Base-by-base conservation (phyloP, 2,888 invertebrate species). In the Phania funesta region DNA sequence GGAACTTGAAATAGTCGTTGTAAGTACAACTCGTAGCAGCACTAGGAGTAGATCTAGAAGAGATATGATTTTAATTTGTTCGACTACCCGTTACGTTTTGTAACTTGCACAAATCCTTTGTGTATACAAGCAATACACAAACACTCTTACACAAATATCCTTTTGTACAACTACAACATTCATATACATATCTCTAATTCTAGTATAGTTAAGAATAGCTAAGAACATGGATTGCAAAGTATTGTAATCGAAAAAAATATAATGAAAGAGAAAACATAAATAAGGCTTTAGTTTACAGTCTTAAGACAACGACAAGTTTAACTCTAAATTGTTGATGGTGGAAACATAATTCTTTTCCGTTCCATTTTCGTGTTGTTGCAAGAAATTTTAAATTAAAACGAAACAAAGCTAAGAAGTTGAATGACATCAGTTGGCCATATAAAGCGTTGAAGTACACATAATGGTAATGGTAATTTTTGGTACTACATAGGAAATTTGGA, bases 41-140 rank as follows among this genome's bases (percentile, higher is more conserved):
- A 9, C 6, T 26, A 46, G 26, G 13, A 65, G 60, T 54, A 82
- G 82, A 82, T 82, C 78, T 82, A 74, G 70, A 78, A 78, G 7
- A 78, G 82, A 82, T 82, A 82, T 52, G 70, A 82, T 82, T 82
- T 82, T 82, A 82, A 82, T 82, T 82, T 78, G 82, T 82, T 82
- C 78, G 82, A 78, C 78, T 82, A 82, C 75, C 82, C 82, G 82
- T 82, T 82, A 78, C 82, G 84, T 82, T 76, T 81, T 84, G 80
- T 76, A 75, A 83, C 80, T 84, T 71, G 78, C 65, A 82, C 83
- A 84, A 85, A 85, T 85, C 81, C 85, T 80, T 58, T 82, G 73
- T 80, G 77, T 71, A 60, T 76, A 73, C 80, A 71, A 65, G 76
- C 56, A 50, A 74, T 65, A 65, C 52, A 65, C 44, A 50, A 22